Evolutionary conservation across 2,113 vertebrate genomes (phyloP), one percentile per base, ranked within the genome.

Genomic region (Sisor rabdophorus): DNA sequence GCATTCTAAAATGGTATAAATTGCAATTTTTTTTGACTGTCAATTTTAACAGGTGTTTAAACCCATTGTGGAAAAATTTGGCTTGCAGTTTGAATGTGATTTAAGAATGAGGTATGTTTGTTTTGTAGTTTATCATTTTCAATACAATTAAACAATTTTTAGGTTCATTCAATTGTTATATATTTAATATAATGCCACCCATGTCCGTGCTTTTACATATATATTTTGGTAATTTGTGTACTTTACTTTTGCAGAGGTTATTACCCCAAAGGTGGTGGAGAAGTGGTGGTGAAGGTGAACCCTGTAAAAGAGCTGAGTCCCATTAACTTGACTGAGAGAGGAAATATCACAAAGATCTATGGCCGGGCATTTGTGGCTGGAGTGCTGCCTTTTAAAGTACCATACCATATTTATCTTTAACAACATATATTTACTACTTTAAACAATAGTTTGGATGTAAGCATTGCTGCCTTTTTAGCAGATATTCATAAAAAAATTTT

Each of bases 231-330:
- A n/a, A 9, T 26, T 44, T 19, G 4, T 30, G n/a, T 28, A 3
- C 26, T 53, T 85, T 52, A 16, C 47, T n/a, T 84, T 64, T 44
- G 73, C 0, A 99, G 97, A 85, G 97, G 97, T 22, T 99, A 96
- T 89, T 98, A 98, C 80, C 97, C 97, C 55, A 94, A 94, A 81
- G 97, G 97, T 13, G 96, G 97, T 0, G 97, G 97, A 11, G 95
- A 98, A 87, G 92, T 99, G 70, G 22, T 90, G 40, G 79, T 94
- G 64, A 93, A 81, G 19, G 92, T 95, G 75, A 92, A 92, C 19
- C 95, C 97, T 0, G 85, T 97, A 71, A 96, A 95, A 80, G 92
- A 94, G 73, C 79, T 99, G 84, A 94, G 77, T 70, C 93, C 97
- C 2, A 84, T 99, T 80, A 91, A 85, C 81, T 88, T 99, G 89